Evolutionary conservation across 1,140 invertebrate genomes (phyloP).

Genomic region (Papilio aristodemus): DNA sequence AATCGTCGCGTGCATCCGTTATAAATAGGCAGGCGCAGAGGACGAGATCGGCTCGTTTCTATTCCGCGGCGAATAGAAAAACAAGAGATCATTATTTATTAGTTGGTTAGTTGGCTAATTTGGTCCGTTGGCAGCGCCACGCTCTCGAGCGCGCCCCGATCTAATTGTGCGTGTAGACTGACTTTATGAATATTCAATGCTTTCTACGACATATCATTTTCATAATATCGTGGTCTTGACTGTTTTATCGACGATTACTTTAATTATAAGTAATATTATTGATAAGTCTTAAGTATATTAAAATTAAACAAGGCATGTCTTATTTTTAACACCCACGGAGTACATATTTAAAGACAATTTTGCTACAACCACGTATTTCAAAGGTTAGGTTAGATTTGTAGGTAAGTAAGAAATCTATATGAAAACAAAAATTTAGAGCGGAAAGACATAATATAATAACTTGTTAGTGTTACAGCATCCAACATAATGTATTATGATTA

Average conservation of each 20-base stretch:
- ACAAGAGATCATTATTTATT: slow-evolving; percentile 80
- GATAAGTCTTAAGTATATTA: no score
- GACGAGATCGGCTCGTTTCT: slow-evolving; percentile 69
- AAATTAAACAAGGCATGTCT: no score
- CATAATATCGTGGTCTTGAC: no score
- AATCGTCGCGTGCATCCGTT: slow-evolving; percentile 71
- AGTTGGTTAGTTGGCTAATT: slow-evolving; percentile 78
- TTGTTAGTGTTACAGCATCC: background rate
- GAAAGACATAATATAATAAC: slow-evolving; percentile 3
- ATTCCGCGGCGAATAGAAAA: slow-evolving; percentile 76
- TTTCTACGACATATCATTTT: slow-evolving; percentile 37
- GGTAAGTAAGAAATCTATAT: background rate
- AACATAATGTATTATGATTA: slow-evolving; percentile 21
- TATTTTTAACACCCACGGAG: no score
- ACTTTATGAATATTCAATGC: slow-evolving; percentile 61
- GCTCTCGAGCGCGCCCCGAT: slow-evolving; percentile 65
- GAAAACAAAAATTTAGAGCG: background rate
- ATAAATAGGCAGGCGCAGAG: slow-evolving; percentile 71
- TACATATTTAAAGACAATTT: no score
- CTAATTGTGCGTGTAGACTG: slow-evolving; percentile 65
- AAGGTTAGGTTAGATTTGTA: no score
- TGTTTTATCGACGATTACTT: no score
- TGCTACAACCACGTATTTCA: no score
- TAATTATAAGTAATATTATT: no score
- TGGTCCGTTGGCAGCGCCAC: slow-evolving; percentile 71